Evolutionary conservation across 2,888 invertebrate species (phyloP).

Genomic region (Cephus spinipes): DNA sequence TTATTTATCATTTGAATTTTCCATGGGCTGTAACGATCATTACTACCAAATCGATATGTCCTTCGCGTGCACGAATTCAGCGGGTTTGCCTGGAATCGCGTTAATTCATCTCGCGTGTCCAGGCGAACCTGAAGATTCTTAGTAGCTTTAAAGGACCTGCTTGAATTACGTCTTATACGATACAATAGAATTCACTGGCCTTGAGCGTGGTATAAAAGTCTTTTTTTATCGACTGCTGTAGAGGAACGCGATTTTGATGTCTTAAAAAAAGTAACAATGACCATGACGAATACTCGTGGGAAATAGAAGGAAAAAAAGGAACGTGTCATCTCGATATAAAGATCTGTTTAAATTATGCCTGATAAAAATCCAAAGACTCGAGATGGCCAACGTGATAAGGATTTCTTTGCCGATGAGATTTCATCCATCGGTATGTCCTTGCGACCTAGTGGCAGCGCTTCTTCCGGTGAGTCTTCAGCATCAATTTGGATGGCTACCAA

Average conservation of each 20-base stretch:
- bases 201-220: not conserved
- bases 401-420: slow-evolving; percentile 72
- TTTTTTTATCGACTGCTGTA: not conserved
- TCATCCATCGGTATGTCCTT: slow-evolving; percentile 88
- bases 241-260: not conserved
- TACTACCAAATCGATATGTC: not conserved
- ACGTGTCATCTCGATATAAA: not conserved
- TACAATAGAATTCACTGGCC: not conserved
- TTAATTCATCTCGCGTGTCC: not conserved
- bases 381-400: slow-evolving; percentile 59
- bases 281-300: not conserved
- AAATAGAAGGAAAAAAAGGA: not conserved
- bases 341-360: slow-evolving; percentile 53
- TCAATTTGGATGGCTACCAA: not conserved
- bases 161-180: not conserved
- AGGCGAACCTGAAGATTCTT: not conserved
- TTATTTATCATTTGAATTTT: not conserved
- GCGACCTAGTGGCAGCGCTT: slow-evolving; percentile 78
- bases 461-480: slow-evolving; percentile 74
- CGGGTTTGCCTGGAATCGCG: not conserved
- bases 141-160: not conserved
- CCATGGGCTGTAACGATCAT: not conserved
- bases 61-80: not conserved
- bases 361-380: slow-evolving; percentile 58
- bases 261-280: not conserved